A percentile compares a stretch with the other conserved stretches of the same genome.
phyloP scores from a whole-genome alignment of 2,113 vertebrate species.

The Opisthocomus hoazin region DNA sequence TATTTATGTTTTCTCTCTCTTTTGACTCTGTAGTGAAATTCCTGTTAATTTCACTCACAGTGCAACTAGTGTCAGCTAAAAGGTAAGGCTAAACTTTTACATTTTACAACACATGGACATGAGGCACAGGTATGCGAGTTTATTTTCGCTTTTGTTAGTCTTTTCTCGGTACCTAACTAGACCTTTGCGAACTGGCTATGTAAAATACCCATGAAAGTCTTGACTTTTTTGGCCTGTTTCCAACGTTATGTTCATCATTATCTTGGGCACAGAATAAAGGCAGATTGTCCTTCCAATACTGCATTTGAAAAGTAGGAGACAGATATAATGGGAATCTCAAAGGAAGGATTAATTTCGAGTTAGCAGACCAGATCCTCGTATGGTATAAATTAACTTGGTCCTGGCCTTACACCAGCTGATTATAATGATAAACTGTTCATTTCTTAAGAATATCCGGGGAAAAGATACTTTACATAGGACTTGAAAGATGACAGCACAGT shows the following conservation, averaged over 20 bases:
- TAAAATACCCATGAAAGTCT: not conserved
- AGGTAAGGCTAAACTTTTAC: not conserved
- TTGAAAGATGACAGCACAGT: not conserved
- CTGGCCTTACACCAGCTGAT: not conserved
- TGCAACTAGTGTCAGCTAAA: not conserved
- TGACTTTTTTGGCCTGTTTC: not conserved
- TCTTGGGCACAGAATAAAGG: not conserved
- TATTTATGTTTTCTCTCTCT: not conserved
- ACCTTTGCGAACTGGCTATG: not conserved
- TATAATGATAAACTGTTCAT: not conserved
- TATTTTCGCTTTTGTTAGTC: not conserved
- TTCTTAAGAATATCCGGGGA: not conserved
- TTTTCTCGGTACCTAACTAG: not conserved
- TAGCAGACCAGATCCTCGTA: not conserved
- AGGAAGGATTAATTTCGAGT: not conserved
- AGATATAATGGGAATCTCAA: not conserved
- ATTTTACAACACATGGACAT: not conserved
- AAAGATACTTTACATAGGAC: not conserved
- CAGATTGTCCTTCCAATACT: not conserved
- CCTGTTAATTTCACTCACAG: not conserved
- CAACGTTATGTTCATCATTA: not conserved
- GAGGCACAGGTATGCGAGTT: not conserved
- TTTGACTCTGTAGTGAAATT: not conserved
- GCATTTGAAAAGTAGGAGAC: not conserved
- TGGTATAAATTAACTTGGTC: not conserved